Conservation (phyloP, 2,113 vertebrate species). For the Sprattus sprattus region DNA sequence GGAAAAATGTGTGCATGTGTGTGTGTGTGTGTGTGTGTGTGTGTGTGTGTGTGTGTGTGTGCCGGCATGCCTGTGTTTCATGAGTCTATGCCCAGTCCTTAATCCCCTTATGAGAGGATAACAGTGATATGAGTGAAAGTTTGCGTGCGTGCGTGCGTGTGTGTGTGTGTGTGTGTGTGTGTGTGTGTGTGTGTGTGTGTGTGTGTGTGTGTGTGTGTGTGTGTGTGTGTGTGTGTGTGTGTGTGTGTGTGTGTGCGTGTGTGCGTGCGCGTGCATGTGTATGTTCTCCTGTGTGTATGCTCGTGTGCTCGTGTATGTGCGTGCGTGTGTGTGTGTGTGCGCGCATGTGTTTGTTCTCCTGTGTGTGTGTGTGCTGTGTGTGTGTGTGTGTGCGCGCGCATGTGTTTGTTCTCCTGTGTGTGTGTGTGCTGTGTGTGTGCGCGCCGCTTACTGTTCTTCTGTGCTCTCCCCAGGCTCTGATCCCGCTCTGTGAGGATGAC, state of each 20-base stretch:
- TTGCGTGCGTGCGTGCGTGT: not conserved
- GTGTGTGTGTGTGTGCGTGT: not conserved
- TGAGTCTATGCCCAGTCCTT: not conserved
- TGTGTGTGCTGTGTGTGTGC: not conserved
- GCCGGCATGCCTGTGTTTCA: not conserved
- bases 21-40: not conserved
- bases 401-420: not conserved
- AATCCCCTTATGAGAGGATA: too few species aligned
- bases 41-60: not conserved
- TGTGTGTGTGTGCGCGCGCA: constrained; percentile 16
- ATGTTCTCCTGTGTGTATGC: too few species aligned
- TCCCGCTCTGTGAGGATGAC: constrained; percentile 86
- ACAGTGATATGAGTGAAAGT: not conserved
- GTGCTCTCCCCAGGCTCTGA: constrained; percentile 73
- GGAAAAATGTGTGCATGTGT: not conserved
- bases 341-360: not conserved
- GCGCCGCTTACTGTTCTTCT: not conserved
- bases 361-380: not conserved
- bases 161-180: not conserved
- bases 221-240: not conserved
- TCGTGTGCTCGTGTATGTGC: not conserved
- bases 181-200: not conserved
- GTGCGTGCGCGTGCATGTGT: not conserved
- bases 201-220: not conserved
- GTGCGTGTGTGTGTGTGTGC: not conserved